A percentile compares a stretch with the other conserved stretches of the same genome.
phyloP scores from a whole-genome alignment of 2,797 vertebrate genomes.

The Bradypodion pumilum region DNA sequence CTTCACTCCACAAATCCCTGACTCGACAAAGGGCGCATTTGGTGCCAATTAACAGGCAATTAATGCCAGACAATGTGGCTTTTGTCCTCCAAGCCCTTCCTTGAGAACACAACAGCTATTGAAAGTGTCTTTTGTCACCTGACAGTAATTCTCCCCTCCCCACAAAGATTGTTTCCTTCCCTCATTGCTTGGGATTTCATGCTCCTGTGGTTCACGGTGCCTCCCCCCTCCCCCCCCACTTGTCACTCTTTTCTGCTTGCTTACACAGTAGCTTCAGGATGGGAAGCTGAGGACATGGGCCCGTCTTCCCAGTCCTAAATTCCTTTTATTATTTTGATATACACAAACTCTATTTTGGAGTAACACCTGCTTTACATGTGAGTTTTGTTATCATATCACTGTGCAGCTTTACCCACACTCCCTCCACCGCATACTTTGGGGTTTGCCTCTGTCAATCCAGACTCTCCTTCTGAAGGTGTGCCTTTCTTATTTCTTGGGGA shows the following conservation, averaged over 20 bases:
- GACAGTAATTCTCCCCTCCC: background rate
- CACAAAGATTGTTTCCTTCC: background rate
- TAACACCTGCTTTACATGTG: no score
- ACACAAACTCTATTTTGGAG: no score
- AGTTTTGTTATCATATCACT: no score
- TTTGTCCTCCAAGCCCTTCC: background rate
- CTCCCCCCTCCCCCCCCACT: no score
- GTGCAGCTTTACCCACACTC: no score
- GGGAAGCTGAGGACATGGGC: no score
- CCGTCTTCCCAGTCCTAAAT: no score
- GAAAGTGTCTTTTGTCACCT: conserved; percentile 7
- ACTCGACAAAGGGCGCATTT: background rate
- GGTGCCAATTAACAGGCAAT: conserved; percentile 21
- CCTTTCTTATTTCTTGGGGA: background rate
- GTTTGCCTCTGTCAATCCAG: background rate
- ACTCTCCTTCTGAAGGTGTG: background rate
- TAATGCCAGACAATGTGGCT: background rate
- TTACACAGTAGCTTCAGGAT: no score
- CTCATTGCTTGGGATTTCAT: background rate
- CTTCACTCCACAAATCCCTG: background rate
- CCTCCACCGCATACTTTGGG: no score
- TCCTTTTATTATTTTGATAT: no score
- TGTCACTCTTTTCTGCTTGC: background rate
- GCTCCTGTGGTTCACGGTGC: background rate
- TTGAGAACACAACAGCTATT: background rate